Conservation (phyloP, 2,113 vertebrate genomes). For the Urocynchramus pylzowi region DNA sequence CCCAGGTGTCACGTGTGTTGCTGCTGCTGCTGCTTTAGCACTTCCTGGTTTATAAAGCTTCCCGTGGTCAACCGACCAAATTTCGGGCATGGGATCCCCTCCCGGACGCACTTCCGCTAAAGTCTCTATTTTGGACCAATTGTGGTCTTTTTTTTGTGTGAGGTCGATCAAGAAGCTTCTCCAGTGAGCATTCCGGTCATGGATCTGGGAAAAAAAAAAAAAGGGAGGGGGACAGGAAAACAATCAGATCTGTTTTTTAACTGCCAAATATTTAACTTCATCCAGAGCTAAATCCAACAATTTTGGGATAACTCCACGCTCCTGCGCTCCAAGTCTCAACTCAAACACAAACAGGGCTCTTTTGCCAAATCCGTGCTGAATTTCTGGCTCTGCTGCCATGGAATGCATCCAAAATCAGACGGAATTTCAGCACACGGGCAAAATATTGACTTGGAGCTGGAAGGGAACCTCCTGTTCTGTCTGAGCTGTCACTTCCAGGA, state of each 20-base stretch:
- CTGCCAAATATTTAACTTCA: neutral
- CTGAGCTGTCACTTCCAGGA: neutral
- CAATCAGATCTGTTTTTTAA: neutral
- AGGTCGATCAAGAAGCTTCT: constrained; percentile 69
- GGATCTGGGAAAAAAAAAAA: constrained; percentile 11
- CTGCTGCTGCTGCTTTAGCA: neutral
- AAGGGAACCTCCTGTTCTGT: neutral
- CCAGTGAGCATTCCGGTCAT: constrained; percentile 68
- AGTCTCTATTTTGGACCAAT: constrained; percentile 69
- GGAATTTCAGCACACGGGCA: neutral
- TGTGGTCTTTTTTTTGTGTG: constrained; percentile 64
- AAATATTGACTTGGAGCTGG: neutral
- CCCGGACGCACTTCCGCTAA: rapidly evolving
- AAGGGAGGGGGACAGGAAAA: neutral
- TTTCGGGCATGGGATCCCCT: neutral
- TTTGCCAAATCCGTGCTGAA: neutral
- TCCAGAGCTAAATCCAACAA: neutral
- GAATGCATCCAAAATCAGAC: neutral
- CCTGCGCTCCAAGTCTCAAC: neutral
- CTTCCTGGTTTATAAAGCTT: neutral
- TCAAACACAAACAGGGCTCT: neutral
- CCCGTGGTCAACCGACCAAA: neutral
- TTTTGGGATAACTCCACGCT: neutral
- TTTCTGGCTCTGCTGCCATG: neutral
- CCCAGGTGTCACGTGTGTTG: neutral